phyloP scores from a whole-genome alignment of 2,888 invertebrate species.

The Sphaeridia pumilis region DNA sequence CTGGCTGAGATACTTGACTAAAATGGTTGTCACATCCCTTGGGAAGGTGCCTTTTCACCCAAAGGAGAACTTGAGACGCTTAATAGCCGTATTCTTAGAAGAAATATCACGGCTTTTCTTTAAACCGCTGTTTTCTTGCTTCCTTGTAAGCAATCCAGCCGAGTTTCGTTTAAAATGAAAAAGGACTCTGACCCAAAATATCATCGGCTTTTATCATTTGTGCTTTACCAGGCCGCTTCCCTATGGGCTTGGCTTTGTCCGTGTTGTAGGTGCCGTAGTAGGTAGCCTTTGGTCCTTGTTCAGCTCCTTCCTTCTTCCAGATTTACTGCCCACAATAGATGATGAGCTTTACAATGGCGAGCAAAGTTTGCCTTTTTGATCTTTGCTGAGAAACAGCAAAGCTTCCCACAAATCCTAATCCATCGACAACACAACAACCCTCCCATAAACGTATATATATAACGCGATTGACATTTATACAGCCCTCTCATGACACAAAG shows the following conservation, averaged over 20 bases:
- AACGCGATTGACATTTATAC: neutral
- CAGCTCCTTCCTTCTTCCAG: no score
- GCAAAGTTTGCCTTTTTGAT: no score
- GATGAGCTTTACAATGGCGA: no score
- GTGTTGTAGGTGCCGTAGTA: no score
- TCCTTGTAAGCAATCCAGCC: neutral
- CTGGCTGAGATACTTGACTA: neutral
- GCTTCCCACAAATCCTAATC: no score
- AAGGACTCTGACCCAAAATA: slow-evolving; percentile 4
- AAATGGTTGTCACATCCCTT: slow-evolving; percentile 1
- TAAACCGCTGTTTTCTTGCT: neutral
- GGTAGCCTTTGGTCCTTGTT: neutral
- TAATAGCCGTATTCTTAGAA: neutral
- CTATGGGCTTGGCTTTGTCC: no score
- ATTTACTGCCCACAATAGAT: no score
- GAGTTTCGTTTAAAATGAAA: neutral
- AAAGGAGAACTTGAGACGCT: neutral
- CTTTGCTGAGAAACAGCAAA: no score
- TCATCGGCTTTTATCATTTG: no score
- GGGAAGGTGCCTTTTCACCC: neutral
- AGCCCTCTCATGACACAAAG: neutral
- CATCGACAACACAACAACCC: neutral
- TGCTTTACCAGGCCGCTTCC: no score
- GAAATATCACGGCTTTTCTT: no score
- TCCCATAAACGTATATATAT: neutral